These are phyloP conservation scores for Echinometra lucunter DNA, from an alignment of 53 echinoderm and acorn worm species.

Conservation along the genomic window DNA sequence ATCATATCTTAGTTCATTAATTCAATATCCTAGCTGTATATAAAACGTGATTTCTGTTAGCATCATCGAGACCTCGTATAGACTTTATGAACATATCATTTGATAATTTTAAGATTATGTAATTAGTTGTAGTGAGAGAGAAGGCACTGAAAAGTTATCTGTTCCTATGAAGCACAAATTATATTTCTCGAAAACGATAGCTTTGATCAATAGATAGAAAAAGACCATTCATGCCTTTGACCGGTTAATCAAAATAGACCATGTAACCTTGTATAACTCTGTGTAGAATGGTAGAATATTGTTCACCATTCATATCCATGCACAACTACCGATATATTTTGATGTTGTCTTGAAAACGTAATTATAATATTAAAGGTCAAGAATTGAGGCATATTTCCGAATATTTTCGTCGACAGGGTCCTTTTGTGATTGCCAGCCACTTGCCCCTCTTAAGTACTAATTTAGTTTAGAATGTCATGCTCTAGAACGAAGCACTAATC, in stretches of 20 bases:
- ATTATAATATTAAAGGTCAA: neutral
- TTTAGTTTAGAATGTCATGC: constrained; percentile 41
- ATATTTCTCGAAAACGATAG: neutral
- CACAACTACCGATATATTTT: neutral
- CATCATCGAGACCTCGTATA: neutral
- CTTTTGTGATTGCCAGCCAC: constrained; percentile 6
- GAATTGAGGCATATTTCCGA: neutral
- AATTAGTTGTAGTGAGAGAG: neutral
- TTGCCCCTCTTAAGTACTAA: constrained; percentile 5
- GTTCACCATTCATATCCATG: neutral
- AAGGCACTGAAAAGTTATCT: neutral
- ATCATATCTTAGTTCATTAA: neutral
- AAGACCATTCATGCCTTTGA: neutral
- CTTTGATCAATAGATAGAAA: neutral
- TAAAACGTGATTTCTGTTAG: neutral
- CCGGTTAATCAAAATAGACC: neutral
- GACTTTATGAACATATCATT: neutral
- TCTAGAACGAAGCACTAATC: neutral
- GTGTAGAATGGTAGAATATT: neutral
- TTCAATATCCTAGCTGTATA: neutral
- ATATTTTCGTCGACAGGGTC: neutral
- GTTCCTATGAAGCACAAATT: constrained; percentile 4
- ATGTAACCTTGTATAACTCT: neutral
- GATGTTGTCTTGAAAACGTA: neutral
- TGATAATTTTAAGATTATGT: neutral